Evolutionary conservation across 2,888 invertebrate genomes (phyloP), one percentile per base, ranked within the genome.

Genomic region (Amphiduros pacificus): DNA sequence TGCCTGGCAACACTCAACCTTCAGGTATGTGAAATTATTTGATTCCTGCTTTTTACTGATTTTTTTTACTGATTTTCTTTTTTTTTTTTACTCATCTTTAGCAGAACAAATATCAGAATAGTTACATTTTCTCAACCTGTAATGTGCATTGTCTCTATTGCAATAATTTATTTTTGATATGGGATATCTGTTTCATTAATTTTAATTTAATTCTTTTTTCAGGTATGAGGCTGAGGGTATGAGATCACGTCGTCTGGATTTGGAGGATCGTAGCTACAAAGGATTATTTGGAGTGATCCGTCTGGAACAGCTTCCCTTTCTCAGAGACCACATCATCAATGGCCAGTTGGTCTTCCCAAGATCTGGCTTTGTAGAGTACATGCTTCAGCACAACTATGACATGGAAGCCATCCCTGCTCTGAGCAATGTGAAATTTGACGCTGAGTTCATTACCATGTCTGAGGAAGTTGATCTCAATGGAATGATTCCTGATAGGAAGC

Each of bases 1-100:
- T 54, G 57, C 64, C 17, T 64, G 59, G 55, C 61, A 64, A 36
- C 61, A 61, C 36, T 22, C 20, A n/a, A 48, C 61, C 55, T 55
- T 61, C 55, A n/a, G n/a, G n/a, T n/a, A n/a, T n/a, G n/a, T n/a
- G n/a, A n/a, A n/a, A n/a, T n/a, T n/a, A n/a, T n/a, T n/a, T n/a
- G n/a, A n/a, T n/a, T n/a, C n/a, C n/a, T n/a, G n/a, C n/a, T n/a
- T n/a, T n/a, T n/a, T n/a, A n/a, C n/a, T n/a, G n/a, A n/a, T n/a
- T n/a, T n/a, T n/a, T n/a, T n/a, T n/a, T n/a, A n/a, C n/a, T n/a
- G n/a, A n/a, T n/a, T n/a, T n/a, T n/a, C n/a, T n/a, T n/a, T n/a
- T n/a, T n/a, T n/a, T n/a, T n/a, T n/a, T n/a, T n/a, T n/a, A n/a
- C n/a, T n/a, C n/a, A n/a, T n/a, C n/a, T n/a, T n/a, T n/a, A n/a